Base-by-base conservation (phyloP, 2,797 vertebrate genomes). In the Falco columbarius region DNA sequence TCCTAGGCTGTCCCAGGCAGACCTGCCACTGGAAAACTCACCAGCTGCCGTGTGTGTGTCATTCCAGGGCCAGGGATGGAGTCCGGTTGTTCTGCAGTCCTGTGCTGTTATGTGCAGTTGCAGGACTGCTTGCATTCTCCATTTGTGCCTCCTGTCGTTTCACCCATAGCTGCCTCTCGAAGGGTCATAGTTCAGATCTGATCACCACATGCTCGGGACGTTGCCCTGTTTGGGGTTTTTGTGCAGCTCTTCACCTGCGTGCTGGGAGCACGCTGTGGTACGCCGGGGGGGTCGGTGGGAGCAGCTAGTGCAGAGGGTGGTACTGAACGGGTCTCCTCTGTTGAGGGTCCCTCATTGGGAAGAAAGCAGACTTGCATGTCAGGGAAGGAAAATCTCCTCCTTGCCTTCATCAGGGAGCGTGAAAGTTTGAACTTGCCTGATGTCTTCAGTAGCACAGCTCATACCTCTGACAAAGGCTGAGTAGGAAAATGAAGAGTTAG, bases 241-340 rank as follows among this genome's bases (percentile, higher is more conserved):
- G 29, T 67, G 66, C 6, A 16, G 16, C 68, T 86, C 75, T 21
- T 42, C 36, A 23, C 34, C 46, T 81, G n/a, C 1, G 2, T 2
- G 2, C 38, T 40, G 0, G 38, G 38, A 38, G 38, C 38, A 38
- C 38, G 11, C 38, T 38, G 38, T 38, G 38, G 38, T 38, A 38
- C 38, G 11, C 38, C 38, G 5, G 23, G 1, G 63, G 6, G 24
- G 70, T 76, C 19, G 7, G 30, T 4, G 0, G 0, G 36, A 86
- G 20, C 38, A 72, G 46, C 26, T 49, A 11, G 26, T 13, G 21
- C 42, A 36, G 24, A 46, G 24, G 6, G 9, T 73, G 65, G 14
- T 24, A 32, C 0, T 1, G 42, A 86, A 49, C 7, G 34, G 46
- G 24, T 51, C 29, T 77, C 30, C 55, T 73, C 79, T 87, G 19